Conservation (phyloP, 2,888 invertebrate species). For the Drosophila dives region DNA sequence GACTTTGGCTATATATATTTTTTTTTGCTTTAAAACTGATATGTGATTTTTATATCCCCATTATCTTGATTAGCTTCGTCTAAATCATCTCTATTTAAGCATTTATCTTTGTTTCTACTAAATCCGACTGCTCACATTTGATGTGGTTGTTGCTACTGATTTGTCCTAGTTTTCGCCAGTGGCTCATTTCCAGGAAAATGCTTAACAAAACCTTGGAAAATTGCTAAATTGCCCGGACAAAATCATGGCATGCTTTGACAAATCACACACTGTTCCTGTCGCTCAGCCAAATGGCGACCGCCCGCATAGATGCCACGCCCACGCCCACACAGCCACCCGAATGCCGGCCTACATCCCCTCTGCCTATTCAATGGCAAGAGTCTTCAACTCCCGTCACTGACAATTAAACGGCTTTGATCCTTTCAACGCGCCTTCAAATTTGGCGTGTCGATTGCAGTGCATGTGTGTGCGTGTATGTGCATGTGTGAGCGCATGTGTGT, state of each 20-base stretch:
- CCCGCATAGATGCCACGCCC: slow-evolving; percentile 23
- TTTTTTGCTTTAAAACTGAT: neutral
- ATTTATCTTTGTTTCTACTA: slow-evolving; percentile 5
- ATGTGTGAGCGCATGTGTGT: slow-evolving; percentile 9
- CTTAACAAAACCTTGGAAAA: slow-evolving; percentile 22
- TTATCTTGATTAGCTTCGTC: neutral
- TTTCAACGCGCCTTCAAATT: slow-evolving; percentile 76
- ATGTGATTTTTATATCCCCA: neutral
- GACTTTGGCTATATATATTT: neutral
- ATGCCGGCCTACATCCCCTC: slow-evolving; percentile 2
- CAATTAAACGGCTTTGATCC: slow-evolving; percentile 80
- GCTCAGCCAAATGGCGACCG: slow-evolving; percentile 16
- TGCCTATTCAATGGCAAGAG: slow-evolving; percentile 7
- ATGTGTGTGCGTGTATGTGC: slow-evolving; percentile 30
- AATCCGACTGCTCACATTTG: slow-evolving; percentile 5
- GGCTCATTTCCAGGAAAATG: slow-evolving; percentile 31
- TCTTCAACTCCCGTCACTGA: slow-evolving; percentile 56
- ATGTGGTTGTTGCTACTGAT: slow-evolving; percentile 35
- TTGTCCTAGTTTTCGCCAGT: slow-evolving; percentile 26
- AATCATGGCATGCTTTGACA: slow-evolving; percentile 70
- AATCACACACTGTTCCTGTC: slow-evolving; percentile 59
- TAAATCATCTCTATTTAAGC: neutral
- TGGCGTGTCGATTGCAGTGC: slow-evolving; percentile 71
- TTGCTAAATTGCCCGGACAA: slow-evolving; percentile 40
- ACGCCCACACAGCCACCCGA: neutral